Base-by-base conservation (phyloP, 2,797 vertebrate genomes). In the Catamblyrhynchus diadema region DNA sequence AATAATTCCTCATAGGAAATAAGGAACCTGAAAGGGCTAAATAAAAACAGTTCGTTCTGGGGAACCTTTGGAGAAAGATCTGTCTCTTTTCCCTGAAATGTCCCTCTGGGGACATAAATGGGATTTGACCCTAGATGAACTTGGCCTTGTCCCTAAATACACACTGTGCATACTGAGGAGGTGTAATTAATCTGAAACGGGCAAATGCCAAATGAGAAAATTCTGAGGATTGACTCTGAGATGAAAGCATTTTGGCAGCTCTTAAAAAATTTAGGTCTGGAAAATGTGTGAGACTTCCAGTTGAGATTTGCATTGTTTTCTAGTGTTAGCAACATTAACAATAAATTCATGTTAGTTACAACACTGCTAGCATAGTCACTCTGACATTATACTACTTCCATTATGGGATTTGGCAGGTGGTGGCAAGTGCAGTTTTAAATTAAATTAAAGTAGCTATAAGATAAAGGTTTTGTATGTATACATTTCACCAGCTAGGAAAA, bases 161-260 rank as follows among this genome's bases (percentile, higher is more conserved):
- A 74, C 0, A 0, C 27, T 24, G 28, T 22, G 37, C 48, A 75
- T 9, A 11, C 14, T 50, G 50, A 70, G 57, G 24, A 64, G 62
- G 33, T 0, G 0, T 19, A 18, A 32, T 24, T 48, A 37, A 57
- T 51, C 12, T 11, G 14, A 64, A 64, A 82, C 0, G 1, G 10
- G 37, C 28, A 57, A 50, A 9, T 30, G 64, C 28, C 42, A 70
- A 70, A 64, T 5, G 14, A 30, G 37, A 70, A 50, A 62, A 50
- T 70, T 51, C 37, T 50, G 24, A 82, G 9, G 24, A 75, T 1
- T 50, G 20, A 62, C 42, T 69, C 70, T 25, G 20, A 74, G 15
- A 35, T 12, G 16, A 44, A 70, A 57, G 12, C 57, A 77, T 37
- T 77, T 60, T 57, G 44, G 48, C 24, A 77, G 37, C 28, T 70